These are phyloP conservation scores for Drosophila incognita DNA, from an alignment of 2,888 invertebrate genomes.

Conservation along the genomic window DNA sequence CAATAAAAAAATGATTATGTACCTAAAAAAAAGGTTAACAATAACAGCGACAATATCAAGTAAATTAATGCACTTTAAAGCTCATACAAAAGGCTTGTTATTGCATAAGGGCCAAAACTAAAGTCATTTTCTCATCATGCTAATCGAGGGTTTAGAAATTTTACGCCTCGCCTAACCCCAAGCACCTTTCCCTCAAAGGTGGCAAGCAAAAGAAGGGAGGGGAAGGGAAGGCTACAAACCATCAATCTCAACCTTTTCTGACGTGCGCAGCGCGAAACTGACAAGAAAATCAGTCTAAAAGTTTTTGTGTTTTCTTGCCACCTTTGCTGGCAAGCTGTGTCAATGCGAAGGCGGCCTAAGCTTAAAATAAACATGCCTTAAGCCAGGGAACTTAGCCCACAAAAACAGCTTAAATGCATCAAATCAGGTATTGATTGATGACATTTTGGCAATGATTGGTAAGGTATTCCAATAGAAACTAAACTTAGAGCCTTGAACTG, in stretches of 20 bases:
- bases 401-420: background rate
- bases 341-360: constrained; percentile 52
- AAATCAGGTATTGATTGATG: constrained; percentile 34
- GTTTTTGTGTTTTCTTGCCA: constrained; percentile 22
- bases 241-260: constrained; percentile 54
- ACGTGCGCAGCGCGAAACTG: constrained; percentile 24
- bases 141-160: constrained; percentile 29
- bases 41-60: background rate
- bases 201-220: no score
- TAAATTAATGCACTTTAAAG: background rate
- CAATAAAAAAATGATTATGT: background rate
- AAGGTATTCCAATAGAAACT: background rate
- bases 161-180: constrained; percentile 25
- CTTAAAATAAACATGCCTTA: constrained; percentile 64
- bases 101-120: constrained; percentile 4
- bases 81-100: background rate
- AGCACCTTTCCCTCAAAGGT: constrained; percentile 1
- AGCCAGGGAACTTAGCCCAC: constrained; percentile 14
- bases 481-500: background rate
- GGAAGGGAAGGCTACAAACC: constrained; percentile 9
- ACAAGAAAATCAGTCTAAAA: constrained; percentile 41
- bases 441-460: background rate
- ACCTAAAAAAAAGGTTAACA: background rate
- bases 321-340: constrained; percentile 53
- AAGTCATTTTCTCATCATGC: constrained; percentile 25